Base-by-base conservation (phyloP, 2,888 invertebrate species). In the Lepidonotus clava region DNA sequence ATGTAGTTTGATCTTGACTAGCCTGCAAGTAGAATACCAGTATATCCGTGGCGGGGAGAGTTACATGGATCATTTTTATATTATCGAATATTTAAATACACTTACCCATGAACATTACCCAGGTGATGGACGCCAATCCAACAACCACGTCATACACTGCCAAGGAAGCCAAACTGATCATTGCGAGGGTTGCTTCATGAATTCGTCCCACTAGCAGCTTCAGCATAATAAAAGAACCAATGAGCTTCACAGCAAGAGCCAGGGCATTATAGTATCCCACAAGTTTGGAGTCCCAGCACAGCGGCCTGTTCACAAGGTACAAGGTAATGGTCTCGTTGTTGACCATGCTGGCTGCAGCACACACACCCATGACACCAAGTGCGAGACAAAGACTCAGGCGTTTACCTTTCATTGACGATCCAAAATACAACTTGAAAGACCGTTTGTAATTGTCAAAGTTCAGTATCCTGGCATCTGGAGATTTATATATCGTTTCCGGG, bases 41-140 rank as follows among this genome's bases (percentile, higher is more conserved):
- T n/a, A n/a, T n/a, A n/a, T n/a, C n/a, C n/a, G n/a, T n/a, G n/a
- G n/a, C n/a, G n/a, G n/a, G n/a, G n/a, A n/a, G n/a, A n/a, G n/a
- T n/a, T n/a, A n/a, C n/a, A n/a, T n/a, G n/a, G n/a, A n/a, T n/a
- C n/a, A n/a, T n/a, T n/a, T n/a, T n/a, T n/a, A n/a, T n/a, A n/a
- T n/a, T n/a, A n/a, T n/a, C n/a, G n/a, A n/a, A n/a, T n/a, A n/a
- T n/a, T n/a, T n/a, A n/a, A n/a, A n/a, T n/a, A n/a, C n/a, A n/a
- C 51, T 51, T 80, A 80, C 80, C 80, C 5, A 80, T 11, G 28
- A 80, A 80, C 24, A 80, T n/a, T 11, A 41, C 46, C 80, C 46
- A 46, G 4, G 80, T 46, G n/a, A 46, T 41, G 8, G 80, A 28
- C 6, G 80, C 80, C 32, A 80, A 46, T 28, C 46, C 80, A 1